phyloP scores from a whole-genome alignment of 23 tunicate genomes.

The Corella eumyota region DNA sequence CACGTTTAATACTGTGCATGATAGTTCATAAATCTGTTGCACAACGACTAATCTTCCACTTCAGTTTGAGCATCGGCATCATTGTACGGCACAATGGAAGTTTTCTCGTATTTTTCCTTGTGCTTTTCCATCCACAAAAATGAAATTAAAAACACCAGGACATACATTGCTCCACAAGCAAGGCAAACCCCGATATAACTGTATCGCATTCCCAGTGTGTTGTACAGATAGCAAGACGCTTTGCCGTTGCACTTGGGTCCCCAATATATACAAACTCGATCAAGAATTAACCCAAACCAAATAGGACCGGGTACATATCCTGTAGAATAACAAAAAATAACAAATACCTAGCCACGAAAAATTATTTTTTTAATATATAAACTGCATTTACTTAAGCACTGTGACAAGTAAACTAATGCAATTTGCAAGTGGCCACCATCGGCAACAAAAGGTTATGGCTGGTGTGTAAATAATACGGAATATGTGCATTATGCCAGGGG shows the following conservation, averaged over 20 bases:
- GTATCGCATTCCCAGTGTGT: slow-evolving; percentile 44
- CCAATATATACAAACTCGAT: slow-evolving; percentile 70
- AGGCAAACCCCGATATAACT: slow-evolving; percentile 55
- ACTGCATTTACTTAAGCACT: too few species aligned
- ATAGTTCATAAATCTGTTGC: too few species aligned
- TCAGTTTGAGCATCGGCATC: too few species aligned
- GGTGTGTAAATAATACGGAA: too few species aligned
- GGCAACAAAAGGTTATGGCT: too few species aligned
- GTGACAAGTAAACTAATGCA: too few species aligned
- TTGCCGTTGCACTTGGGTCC: slow-evolving; percentile 65
- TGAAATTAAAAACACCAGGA: slow-evolving; percentile 18
- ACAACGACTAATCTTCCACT: too few species aligned
- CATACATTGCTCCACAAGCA: slow-evolving; percentile 26
- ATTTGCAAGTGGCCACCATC: too few species aligned
- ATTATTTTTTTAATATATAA: too few species aligned
- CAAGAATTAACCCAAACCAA: slow-evolving; percentile 75
- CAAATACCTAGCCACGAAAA: too few species aligned
- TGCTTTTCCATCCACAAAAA: slow-evolving; percentile 62
- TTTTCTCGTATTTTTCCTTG: slow-evolving; percentile 41
- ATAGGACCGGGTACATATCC: slow-evolving; percentile 80
- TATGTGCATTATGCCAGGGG: too few species aligned
- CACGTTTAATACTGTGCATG: too few species aligned
- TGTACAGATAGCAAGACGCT: slow-evolving; percentile 50
- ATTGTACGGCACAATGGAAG: neutral
- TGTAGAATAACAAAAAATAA: neutral